These are phyloP conservation scores for Dinomys branickii DNA, from an alignment of 2,113 vertebrate species.

Conservation along the genomic window DNA sequence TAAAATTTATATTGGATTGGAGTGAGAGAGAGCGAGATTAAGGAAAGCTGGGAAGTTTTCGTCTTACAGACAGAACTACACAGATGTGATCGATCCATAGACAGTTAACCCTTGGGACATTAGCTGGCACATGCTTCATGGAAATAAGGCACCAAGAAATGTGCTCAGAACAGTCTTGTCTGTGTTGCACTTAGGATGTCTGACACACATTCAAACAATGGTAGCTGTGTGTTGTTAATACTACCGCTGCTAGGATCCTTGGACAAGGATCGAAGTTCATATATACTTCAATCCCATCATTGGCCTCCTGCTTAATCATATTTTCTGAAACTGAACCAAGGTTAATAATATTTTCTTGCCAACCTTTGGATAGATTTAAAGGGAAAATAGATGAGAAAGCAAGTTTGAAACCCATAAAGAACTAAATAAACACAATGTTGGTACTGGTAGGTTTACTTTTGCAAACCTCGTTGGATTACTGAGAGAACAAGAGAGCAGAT, in stretches of 20 bases:
- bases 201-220: not conserved
- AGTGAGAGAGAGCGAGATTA: not conserved
- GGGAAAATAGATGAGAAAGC: conserved; percentile 1
- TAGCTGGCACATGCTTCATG: not conserved
- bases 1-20: conserved; percentile 18
- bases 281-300: not conserved
- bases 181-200: not conserved
- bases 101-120: not conserved
- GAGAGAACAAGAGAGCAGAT: not conserved
- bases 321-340: not conserved
- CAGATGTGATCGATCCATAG: not conserved
- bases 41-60: not conserved
- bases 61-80: not conserved
- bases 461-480: not conserved
- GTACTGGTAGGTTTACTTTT: conserved; percentile 15
- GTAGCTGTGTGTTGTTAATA: not conserved
- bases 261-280: not conserved
- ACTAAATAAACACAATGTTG: not conserved
- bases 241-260: not conserved
- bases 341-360: not conserved
- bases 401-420: conserved; percentile 41
- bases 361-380: conserved; percentile 48
- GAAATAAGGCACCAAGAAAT: conserved; percentile 35
- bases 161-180: not conserved
- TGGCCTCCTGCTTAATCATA: not conserved